Evolutionary conservation across 1,140 invertebrate genomes (phyloP).

Genomic region (Gryon sp.): DNA sequence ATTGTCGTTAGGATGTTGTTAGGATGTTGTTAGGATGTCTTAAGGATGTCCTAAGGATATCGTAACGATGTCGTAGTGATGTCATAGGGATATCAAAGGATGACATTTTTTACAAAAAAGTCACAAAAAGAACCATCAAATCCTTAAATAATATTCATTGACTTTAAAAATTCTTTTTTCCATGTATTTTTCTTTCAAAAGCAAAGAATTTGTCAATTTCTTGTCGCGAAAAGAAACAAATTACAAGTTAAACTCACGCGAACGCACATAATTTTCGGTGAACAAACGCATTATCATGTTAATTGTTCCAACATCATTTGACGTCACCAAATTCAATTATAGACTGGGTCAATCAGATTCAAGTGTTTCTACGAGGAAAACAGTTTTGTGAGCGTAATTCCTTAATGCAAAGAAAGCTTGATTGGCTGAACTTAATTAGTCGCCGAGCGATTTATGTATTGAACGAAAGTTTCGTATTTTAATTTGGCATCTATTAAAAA

Average conservation of each 20-base stretch:
- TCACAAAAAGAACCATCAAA: conserved; percentile 36
- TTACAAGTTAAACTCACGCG: neutral
- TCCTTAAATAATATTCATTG: conserved; percentile 49
- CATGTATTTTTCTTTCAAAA: neutral
- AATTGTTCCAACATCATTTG: neutral
- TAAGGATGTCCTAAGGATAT: too few relatives aligned
- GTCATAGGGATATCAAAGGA: too few relatives aligned
- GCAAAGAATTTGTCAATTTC: neutral
- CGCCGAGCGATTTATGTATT: too few relatives aligned
- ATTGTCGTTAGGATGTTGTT: too few relatives aligned
- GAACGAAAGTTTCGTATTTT: too few relatives aligned
- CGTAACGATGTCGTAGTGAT: too few relatives aligned
- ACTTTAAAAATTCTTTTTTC: conserved; percentile 39
- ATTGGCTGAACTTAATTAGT: neutral
- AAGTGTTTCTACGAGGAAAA: neutral
- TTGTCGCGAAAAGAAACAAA: neutral
- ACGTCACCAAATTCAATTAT: neutral
- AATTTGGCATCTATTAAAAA: too few relatives aligned
- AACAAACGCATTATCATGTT: conserved; percentile 7
- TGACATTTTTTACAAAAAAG: too few relatives aligned
- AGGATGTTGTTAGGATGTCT: too few relatives aligned
- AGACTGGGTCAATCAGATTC: neutral
- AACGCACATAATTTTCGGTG: neutral
- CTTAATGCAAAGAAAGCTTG: neutral
- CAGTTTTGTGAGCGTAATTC: neutral